Evolutionary conservation across 2,113 vertebrate species (phyloP).

Genomic region (Clinocottus analis): DNA sequence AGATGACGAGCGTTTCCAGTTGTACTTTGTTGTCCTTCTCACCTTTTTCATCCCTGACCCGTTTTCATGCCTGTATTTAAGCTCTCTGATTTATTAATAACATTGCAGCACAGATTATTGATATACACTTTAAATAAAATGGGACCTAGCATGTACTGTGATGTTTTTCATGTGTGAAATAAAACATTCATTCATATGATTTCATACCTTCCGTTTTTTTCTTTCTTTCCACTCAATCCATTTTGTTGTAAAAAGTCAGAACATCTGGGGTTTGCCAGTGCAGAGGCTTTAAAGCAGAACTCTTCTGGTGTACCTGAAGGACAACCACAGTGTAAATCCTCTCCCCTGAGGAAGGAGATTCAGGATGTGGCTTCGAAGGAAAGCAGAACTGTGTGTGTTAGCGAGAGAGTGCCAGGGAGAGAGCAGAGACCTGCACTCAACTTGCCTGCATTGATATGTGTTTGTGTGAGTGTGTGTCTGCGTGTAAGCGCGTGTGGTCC

Average conservation of each 20-base stretch:
- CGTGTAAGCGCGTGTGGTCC: conserved; percentile 77
- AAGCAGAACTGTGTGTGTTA: conserved; percentile 53
- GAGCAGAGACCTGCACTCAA: conserved; percentile 29
- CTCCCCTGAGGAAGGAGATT: conserved; percentile 70
- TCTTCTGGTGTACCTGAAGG: conserved; percentile 78
- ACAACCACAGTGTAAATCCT: conserved; percentile 79
- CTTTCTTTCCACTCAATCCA: conserved; percentile 53
- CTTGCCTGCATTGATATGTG: conserved; percentile 46
- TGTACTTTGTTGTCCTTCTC: too few relatives aligned
- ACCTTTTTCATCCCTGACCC: too few relatives aligned
- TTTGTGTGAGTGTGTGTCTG: conserved; percentile 44
- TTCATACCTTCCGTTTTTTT: conserved; percentile 46
- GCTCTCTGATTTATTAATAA: too few relatives aligned
- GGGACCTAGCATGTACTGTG: too few relatives aligned
- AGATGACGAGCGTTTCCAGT: too few relatives aligned
- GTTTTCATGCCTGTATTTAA: too few relatives aligned
- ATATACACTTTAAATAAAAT: too few relatives aligned
- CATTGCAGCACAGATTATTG: too few relatives aligned
- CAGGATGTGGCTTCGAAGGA: conserved; percentile 78
- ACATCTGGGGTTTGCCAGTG: conserved; percentile 40
- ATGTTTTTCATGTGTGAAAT: conserved; percentile 10
- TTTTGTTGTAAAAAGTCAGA: conserved; percentile 51
- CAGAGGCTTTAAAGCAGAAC: conserved; percentile 51
- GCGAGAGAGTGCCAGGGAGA: not conserved
- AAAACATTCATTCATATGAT: too few relatives aligned